Evolutionary conservation across 2,113 vertebrate species (phyloP).

Genomic region (Cyprinodon tularosa): DNA sequence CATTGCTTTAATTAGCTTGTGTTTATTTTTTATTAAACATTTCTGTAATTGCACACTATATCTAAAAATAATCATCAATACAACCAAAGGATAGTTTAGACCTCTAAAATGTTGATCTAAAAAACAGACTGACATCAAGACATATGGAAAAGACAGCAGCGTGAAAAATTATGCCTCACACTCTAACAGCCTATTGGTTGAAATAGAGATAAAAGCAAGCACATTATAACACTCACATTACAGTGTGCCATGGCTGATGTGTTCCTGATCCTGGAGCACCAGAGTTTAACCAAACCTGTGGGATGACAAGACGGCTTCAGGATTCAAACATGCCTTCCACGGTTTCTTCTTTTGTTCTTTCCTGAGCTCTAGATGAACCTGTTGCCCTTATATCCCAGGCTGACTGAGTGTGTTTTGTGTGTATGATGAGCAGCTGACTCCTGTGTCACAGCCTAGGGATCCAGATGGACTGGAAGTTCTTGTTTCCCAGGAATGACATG

Average conservation of each 20-base stretch:
- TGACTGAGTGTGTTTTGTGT: slow-evolving; percentile 2
- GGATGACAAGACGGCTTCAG: slow-evolving; percentile 2
- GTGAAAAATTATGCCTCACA: not conserved
- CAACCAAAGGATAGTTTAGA: not conserved
- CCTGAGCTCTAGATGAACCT: not conserved
- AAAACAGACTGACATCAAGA: not conserved
- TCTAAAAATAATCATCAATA: not conserved
- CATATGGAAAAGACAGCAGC: slow-evolving; percentile 18
- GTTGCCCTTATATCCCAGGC: not conserved
- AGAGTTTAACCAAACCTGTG: slow-evolving; percentile 40
- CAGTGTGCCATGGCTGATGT: slow-evolving; percentile 72
- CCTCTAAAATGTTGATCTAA: not conserved
- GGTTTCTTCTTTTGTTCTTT: not conserved
- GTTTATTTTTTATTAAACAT: not conserved
- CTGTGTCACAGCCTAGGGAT: slow-evolving; percentile 16
- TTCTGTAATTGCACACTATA: not conserved
- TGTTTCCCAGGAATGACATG: slow-evolving; percentile 50
- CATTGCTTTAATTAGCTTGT: not conserved
- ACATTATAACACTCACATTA: slow-evolving; percentile 66
- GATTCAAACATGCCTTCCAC: not conserved
- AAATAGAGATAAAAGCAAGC: not conserved
- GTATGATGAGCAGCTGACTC: slow-evolving; percentile 36
- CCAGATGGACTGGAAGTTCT: slow-evolving; percentile 65
- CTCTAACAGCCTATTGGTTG: not conserved
- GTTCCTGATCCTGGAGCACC: slow-evolving; percentile 52